Conservation (phyloP, 2,113 vertebrate species). For the Urocynchramus pylzowi region DNA sequence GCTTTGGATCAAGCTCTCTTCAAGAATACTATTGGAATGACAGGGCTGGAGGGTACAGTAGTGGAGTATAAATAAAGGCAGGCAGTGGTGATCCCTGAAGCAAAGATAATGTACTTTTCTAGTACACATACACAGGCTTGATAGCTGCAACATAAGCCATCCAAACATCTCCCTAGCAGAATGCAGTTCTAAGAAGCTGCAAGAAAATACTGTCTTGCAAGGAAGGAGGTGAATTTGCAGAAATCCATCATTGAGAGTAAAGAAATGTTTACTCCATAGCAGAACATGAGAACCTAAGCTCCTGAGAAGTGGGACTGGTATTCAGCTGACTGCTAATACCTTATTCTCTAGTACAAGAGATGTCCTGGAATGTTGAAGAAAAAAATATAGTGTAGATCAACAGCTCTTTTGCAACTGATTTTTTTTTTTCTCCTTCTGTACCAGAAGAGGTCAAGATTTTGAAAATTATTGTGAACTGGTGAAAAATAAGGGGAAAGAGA, state of each 20-base stretch:
- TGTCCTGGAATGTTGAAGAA: neutral
- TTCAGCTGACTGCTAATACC: neutral
- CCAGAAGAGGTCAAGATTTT: neutral
- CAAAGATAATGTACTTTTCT: slow-evolving; percentile 60
- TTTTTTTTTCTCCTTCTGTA: neutral
- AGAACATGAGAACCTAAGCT: neutral
- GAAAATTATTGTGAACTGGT: neutral
- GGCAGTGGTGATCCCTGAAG: slow-evolving; percentile 57
- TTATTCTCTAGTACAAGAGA: neutral
- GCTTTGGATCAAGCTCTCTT: slow-evolving; percentile 45
- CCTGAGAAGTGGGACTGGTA: neutral
- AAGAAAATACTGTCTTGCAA: neutral
- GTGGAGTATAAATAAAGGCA: slow-evolving; percentile 52
- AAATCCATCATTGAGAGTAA: neutral
- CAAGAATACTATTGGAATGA: slow-evolving; percentile 46
- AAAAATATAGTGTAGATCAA: neutral
- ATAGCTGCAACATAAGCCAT: slow-evolving; percentile 27
- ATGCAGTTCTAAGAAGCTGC: neutral
- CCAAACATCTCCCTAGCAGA: neutral
- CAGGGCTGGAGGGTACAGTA: slow-evolving; percentile 47
- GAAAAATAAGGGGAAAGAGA: neutral
- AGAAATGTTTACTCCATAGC: neutral
- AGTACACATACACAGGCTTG: neutral
- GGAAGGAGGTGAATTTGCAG: neutral
- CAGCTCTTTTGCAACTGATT: neutral